Conservation (phyloP, 2,113 vertebrate species). For the Sterna hirundo region DNA sequence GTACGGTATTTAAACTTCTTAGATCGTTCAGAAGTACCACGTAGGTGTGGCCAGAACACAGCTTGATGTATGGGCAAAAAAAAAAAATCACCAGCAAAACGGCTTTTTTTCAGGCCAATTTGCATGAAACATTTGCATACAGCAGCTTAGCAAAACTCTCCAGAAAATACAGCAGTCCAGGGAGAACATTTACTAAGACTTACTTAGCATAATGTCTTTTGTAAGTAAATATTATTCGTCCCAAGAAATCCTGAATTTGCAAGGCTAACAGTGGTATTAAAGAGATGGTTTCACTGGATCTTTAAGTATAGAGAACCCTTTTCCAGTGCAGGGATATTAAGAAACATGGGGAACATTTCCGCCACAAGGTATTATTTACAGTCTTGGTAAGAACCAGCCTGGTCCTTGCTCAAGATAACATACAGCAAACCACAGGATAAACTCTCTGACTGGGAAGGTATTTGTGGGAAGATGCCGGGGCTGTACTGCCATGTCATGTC, state of each 20-base stretch:
- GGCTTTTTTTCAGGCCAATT: not conserved
- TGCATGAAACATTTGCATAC: not conserved
- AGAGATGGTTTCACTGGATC: not conserved
- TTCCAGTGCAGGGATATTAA: not conserved
- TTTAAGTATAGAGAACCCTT: not conserved
- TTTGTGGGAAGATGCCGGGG: not conserved
- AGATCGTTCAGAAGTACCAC: not conserved
- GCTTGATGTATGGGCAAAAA: not conserved
- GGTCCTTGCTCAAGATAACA: not conserved
- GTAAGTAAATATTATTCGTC: slow-evolving; percentile 56
- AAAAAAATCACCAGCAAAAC: not conserved
- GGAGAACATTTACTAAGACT: slow-evolving; percentile 41
- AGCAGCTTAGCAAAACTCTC: slow-evolving; percentile 28
- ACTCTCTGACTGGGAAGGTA: not conserved
- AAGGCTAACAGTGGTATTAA: not conserved
- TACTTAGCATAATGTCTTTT: slow-evolving; percentile 47
- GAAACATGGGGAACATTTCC: not conserved
- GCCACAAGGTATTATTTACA: not conserved
- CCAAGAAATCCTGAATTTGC: slow-evolving; percentile 50
- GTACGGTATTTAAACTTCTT: not conserved
- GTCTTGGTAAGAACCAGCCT: not conserved
- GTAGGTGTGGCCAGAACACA: not conserved
- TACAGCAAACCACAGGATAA: not conserved
- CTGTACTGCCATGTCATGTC: not conserved
- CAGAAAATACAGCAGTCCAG: not conserved